Conservation (phyloP, 2,113 vertebrate species). For the Peromyscus maniculatus region DNA sequence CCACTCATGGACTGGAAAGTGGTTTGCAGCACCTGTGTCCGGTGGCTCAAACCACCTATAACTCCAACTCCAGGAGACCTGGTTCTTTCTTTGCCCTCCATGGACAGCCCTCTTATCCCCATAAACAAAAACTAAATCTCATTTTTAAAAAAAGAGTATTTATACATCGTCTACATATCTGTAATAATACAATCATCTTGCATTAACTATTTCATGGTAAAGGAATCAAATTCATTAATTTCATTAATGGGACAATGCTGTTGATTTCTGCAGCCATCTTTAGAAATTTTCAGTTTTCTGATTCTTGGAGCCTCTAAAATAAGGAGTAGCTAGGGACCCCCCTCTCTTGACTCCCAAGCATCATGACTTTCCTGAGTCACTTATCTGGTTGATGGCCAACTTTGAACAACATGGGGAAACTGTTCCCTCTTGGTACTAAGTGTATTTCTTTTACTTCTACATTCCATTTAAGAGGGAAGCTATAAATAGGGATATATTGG, state of each 20-base stretch:
- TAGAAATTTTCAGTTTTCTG: not conserved
- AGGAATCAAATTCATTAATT: not conserved
- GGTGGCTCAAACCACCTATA: too few relatives aligned
- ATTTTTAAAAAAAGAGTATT: not conserved
- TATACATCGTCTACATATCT: not conserved
- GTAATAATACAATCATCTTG: not conserved
- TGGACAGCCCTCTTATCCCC: too few relatives aligned
- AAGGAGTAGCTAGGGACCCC: not conserved
- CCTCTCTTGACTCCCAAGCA: not conserved
- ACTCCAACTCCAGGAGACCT: not conserved
- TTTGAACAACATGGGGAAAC: constrained; percentile 53
- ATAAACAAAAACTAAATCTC: not conserved
- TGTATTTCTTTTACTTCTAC: constrained; percentile 66
- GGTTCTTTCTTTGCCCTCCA: not conserved
- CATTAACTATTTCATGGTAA: constrained; percentile 14
- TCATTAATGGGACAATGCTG: constrained; percentile 38
- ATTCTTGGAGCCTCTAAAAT: not conserved
- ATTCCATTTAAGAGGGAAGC: constrained; percentile 64
- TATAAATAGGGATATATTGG: constrained; percentile 63
- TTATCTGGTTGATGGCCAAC: constrained; percentile 35
- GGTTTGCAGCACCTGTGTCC: not conserved
- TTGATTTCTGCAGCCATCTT: not conserved
- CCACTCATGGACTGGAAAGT: not conserved
- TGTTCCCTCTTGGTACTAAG: constrained; percentile 19
- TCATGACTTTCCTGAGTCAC: not conserved